Base-by-base conservation (phyloP, 2,797 vertebrate species). In the Spondyliosoma cantharus region DNA sequence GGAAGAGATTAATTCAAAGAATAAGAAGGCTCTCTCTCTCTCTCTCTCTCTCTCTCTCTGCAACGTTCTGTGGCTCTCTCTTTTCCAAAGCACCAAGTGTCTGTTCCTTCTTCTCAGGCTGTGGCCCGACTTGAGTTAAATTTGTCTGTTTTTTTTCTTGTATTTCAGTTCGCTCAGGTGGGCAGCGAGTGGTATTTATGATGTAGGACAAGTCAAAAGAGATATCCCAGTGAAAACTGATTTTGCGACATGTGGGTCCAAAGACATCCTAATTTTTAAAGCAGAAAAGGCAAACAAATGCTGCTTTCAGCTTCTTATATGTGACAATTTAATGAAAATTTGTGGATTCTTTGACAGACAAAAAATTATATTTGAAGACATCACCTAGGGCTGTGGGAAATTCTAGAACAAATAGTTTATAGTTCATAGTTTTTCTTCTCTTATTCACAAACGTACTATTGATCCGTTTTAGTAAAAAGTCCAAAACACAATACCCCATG, bases 1-100 rank as follows among this genome's bases (percentile, higher is more conserved):
- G 86, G 86, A 89, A 84, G 72, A 80, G 62, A 86, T 85, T 76
- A 56, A 84, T 89, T 74, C 58, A 69, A 61, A 72, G 22, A 43
- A 50, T 71, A 59, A 76, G 42, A 85, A 79, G 45, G 49, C 22
- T 48, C 46, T 69, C 22, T 45, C n/a, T 29, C 53, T 25, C 48
- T 70, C 16, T 53, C 19, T 52, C 27, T 22, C 2, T 53, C n/a
- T 29, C 53, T 25, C 48, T 67, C 16, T 53, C 19, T 22, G 22
- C 11, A 37, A 50, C 64, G 9, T 22, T 59, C 22, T 61, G 27
- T 17, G 6, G 6, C 43, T 52, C 27, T 22, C 2, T 58, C 56
- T 42, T 66, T 49, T 20, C 15, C 6, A 22, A 37, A 61, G 9
- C 13, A 62, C 3, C 7, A 16, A 8, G 37, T 19, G 0, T n/a